Evolutionary conservation across 2,797 vertebrate species (phyloP), one percentile per base, ranked within the genome.

Genomic region (Anguilla marmorata): DNA sequence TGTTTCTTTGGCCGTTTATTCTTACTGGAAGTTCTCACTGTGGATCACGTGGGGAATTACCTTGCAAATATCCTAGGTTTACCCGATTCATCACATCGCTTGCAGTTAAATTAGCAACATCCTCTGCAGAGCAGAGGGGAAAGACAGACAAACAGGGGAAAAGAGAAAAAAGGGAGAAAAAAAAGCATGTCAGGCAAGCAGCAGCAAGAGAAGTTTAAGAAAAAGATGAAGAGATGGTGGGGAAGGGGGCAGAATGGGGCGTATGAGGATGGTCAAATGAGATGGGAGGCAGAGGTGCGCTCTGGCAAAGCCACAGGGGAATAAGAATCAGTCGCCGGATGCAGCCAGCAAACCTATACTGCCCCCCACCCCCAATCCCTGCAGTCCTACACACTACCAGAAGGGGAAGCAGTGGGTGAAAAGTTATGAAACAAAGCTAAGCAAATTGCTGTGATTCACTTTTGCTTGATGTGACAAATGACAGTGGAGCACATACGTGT

Each of bases 61-160:
- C 99, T 99, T 99, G 98, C 95, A 99, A 98, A 98, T 99, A 99
- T 99, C 99, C 99, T 97, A 99, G 98, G 98, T 99, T 99, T 97
- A 99, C 99, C 96, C 99, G 98, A 96, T 99, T 99, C 99, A 99
- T 99, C 97, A 99, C 99, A 98, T 99, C 99, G 95, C 98, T 99
- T 93, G 99, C 99, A 95, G 99, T 99, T 98, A 99, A 98, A 98
- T 99, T 99, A 98, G 98, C 98, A 98, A 99, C 98, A 96, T 99
- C 98, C 97, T 99, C 99, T 99, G 98, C 92, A 95, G 96, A 96
- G 95, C 96, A 95, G 93, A 95, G 94, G 79, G 30, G 85, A 89
- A 93, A 86, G 48, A 74, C 85, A 96, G 93, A 96, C 92, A 95
- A 90, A 95, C 94, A 89, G 89, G 88, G 86, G 90, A 91, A 3